Evolutionary conservation across 1,140 invertebrate genomes (phyloP), one percentile per base, ranked within the genome.

Genomic region (Hylyphantes graminicola): DNA sequence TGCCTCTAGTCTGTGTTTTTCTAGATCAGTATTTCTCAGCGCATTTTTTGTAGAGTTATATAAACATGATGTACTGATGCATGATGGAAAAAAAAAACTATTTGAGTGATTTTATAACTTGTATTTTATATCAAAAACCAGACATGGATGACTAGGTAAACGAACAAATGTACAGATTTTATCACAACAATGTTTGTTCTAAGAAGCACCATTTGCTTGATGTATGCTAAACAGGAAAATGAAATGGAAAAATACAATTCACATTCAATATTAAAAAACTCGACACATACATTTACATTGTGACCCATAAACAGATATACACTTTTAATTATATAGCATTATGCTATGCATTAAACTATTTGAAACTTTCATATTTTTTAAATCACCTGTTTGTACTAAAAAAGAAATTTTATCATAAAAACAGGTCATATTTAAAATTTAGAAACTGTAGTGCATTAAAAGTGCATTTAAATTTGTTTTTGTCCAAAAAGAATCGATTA

Each of bases 101-200:
- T 6, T 35, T 7, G 11, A 68, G n/a, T 35, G 51, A 68, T 50
- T 70, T 70, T 70, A 53, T 53, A 53, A 70, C 51, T 48, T 70
- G n/a, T 53, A 70, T 70, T 70, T 70, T 70, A 70, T 70, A 51
- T 17, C 15, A 70, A 70, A 70, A 70, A 70, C 48, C 48, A 70
- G 50, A 70, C 68, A 70, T 51, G 48, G 54, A 70, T 70, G 68
- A 70, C 68, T 70, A 70, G 68, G 68, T 70, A 70, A 70, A 70
- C 68, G 54, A 70, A 70, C 68, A 70, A 70, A 13, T 70, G 50
- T 65, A 21, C 48, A 21, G 19, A 21, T 65, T 65, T 51, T 70
- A 70, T 70, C 68, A 70, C 68, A 70, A 70, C 50, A 70, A 70
- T 70, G 51, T 59, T 70, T 70, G 68, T 70, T 70, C 68, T 70